phyloP scores from a whole-genome alignment of 2,888 invertebrate species.

The Tryphoninae sp. region DNA sequence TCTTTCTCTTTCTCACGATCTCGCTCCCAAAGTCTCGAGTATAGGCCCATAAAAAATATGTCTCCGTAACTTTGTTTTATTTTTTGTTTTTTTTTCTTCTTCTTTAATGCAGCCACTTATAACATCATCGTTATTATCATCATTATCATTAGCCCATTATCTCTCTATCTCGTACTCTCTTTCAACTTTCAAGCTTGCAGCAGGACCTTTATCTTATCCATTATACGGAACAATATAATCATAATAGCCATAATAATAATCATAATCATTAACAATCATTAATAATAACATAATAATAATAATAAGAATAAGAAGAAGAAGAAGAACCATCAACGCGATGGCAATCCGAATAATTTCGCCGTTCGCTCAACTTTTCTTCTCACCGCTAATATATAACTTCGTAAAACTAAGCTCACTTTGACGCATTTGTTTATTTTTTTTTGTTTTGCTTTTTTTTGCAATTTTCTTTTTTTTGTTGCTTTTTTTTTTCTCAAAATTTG shows the following conservation, averaged over 20 bases:
- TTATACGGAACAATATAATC: constrained; percentile 69
- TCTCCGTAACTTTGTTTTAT: constrained; percentile 31
- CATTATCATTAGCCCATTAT: constrained; percentile 27
- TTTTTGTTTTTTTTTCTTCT: neutral
- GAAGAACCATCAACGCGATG: constrained; percentile 74
- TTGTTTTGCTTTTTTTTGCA: neutral
- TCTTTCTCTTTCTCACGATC: constrained; percentile 30
- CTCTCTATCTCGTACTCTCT: constrained; percentile 21
- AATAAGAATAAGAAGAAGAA: constrained; percentile 63
- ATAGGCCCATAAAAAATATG: constrained; percentile 62
- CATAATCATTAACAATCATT: constrained; percentile 56
- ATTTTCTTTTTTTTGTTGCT: too few relatives aligned
- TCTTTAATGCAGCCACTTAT: constrained; percentile 47
- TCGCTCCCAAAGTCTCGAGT: constrained; percentile 53
- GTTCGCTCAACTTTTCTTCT: neutral
- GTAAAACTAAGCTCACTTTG: constrained; percentile 60
- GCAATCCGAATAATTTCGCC: constrained; percentile 67
- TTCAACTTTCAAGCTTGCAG: constrained; percentile 23
- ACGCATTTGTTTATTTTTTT: constrained; percentile 40
- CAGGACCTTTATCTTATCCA: constrained; percentile 65
- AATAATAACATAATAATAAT: constrained; percentile 54
- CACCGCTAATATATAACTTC: constrained; percentile 33
- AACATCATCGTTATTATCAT: constrained; percentile 23
- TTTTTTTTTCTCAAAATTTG: constrained; percentile 4
- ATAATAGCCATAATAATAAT: constrained; percentile 47